phyloP scores from a whole-genome alignment of 2,888 invertebrate species.

The Pseudanteris insignis region DNA sequence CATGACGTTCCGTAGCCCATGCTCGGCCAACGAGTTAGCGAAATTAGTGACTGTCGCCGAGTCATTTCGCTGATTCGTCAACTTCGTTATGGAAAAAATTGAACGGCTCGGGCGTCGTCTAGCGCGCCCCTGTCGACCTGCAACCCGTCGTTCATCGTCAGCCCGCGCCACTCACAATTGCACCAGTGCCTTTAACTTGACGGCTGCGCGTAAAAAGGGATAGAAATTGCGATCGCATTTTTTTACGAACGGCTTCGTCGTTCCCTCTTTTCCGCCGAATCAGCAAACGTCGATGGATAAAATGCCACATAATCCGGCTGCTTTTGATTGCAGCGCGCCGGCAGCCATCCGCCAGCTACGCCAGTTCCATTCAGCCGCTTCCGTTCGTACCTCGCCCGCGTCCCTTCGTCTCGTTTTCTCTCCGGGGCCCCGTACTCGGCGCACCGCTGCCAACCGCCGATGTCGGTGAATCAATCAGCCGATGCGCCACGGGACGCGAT shows the following conservation, averaged over 20 bases:
- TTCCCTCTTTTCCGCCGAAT: constrained; percentile 38
- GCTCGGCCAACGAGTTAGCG: constrained; percentile 12
- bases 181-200: constrained; percentile 35
- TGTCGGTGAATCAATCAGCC: constrained; percentile 33
- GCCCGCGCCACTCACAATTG: not conserved
- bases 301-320: constrained; percentile 56
- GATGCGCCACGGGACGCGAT: constrained; percentile 17
- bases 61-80: constrained; percentile 39
- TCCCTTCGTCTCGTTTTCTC: constrained; percentile 12
- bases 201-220: constrained; percentile 13
- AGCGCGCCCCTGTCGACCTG: no score
- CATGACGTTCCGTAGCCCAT: constrained; percentile 4
- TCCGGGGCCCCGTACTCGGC: constrained; percentile 14
- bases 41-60: constrained; percentile 22
- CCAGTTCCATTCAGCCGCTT: constrained; percentile 29
- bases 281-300: constrained; percentile 52
- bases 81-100: constrained; percentile 40
- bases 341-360: constrained; percentile 40
- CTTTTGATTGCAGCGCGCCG: constrained; percentile 53
- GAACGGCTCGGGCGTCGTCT: not conserved
- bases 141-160: constrained; percentile 3
- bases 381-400: no score
- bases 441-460: no score
- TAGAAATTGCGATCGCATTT: constrained; percentile 44
- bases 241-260: constrained; percentile 30